Evolutionary conservation across 2,888 invertebrate species (phyloP), one percentile per base, ranked within the genome.

Genomic region (Slavum lentiscoides): DNA sequence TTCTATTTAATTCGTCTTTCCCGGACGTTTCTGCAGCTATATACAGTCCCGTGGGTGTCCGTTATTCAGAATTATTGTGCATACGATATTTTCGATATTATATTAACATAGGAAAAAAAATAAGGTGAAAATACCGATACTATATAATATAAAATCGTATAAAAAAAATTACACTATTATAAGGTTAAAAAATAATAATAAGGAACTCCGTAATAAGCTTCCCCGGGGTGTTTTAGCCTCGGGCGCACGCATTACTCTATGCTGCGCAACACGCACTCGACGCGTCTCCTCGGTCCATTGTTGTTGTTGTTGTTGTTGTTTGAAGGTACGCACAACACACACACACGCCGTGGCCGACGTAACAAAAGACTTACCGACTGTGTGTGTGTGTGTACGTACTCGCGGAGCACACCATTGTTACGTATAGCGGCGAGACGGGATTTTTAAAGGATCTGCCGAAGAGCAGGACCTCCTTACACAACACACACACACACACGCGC

Each of bases 151-250:
- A 43, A 7, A 4, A 43, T 43, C 9, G 9, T 43, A 43, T 7
- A 9, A 9, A 9, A 43, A 43, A 43, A 5, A n/a, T 39, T 30
- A 73, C 13, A 61, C 61, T 19, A 73, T 43, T 73, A 61, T 49
- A 17, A 43, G 73, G 73, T 73, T 23, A 75, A 58, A 74, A 75
- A 59, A 67, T 62, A 62, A 73, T 21, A 62, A 53, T n/a, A 49
- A 73, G 69, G 30, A 62, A 69, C 61, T 59, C 61, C 2, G 61
- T 77, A 69, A 69, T 62, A 62, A 69, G 69, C 76, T 61, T 69
- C 49, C 23, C 30, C 4, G 30, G 30, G 30, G 49, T 23, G 58
- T 75, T n/a, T 67, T 13, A 11, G 55, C 49, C 13, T 49, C 49
- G 15, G n/a, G 39, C 74, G 39, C 74, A 53, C 74, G 39, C 49